Evolutionary conservation across 1,140 invertebrate genomes (phyloP), one percentile per base, ranked within the genome.

Genomic region (Heliconius himera): DNA sequence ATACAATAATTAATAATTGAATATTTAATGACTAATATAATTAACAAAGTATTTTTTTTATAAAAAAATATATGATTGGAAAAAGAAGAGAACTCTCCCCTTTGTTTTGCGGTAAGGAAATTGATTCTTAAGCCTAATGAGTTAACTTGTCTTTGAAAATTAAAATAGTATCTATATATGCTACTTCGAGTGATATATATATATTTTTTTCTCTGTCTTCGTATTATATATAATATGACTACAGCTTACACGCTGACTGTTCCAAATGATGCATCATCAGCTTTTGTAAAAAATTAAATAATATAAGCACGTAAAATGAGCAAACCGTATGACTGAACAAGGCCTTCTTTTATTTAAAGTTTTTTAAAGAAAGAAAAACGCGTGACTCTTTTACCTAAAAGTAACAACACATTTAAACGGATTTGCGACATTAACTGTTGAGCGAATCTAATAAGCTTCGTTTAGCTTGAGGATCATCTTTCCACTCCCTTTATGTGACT

Each of bases 311-410:
- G 79, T 80, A 76, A 73, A 73, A 70, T 73, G 46, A 49, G 41
- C 41, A 74, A 78, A 41, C n/a, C 26, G 60, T 56, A 74, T 41
- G 70, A 22, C 66, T 54, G 76, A 72, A 77, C 46, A 72, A 77
- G 46, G 70, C 13, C 70, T 74, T 72, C 33, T 72, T 77, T 76
- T 54, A 72, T 77, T 77, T 74, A 77, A 77, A 41, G 75, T 77
- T 77, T 77, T 77, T 46, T 51, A 74, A 77, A 73, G 78, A 60
- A 76, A 73, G 66, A 36, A 78, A 78, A 76, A 77, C 51, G 72
- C 80, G 77, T 82, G 81, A 81, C 80, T 77, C 75, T 77, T 79
- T 79, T 83, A 76, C 77, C 49, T 77, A 70, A 79, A 70, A 82
- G 74, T 46, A 71, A 36, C 51, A 70, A 46, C 46, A 70, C 76